phyloP scores from a whole-genome alignment of 2,888 invertebrate species.

The Blera fallax region DNA sequence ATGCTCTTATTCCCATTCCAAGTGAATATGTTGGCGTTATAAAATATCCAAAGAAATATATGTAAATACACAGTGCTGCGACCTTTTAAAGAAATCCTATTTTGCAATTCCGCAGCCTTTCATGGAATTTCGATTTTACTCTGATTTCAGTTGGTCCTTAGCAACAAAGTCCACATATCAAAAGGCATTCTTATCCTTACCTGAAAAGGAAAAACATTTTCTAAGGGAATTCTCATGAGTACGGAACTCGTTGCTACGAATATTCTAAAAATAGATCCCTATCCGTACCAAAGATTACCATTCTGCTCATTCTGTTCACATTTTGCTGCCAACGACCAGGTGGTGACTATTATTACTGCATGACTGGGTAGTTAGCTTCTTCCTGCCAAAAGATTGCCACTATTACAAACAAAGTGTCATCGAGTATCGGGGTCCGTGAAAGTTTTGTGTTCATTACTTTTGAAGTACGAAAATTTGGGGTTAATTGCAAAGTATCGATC shows the following conservation, averaged over 20 bases:
- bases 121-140: neutral
- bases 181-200: neutral
- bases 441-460: conserved; percentile 18
- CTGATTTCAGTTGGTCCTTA: neutral
- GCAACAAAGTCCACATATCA: neutral
- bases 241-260: neutral
- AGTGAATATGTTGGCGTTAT: neutral
- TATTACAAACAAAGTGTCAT: neutral
- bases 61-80: neutral
- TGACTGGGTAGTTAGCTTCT: neutral
- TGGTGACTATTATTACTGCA: neutral
- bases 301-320: neutral
- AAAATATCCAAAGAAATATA: neutral
- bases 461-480: conserved; percentile 17
- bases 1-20: neutral
- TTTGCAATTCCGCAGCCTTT: neutral
- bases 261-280: neutral
- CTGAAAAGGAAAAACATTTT: neutral
- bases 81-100: neutral
- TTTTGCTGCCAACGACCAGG: neutral
- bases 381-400: neutral
- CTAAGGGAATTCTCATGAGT: neutral
- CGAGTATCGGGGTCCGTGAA: conserved; percentile 27
- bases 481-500: conserved; percentile 67
- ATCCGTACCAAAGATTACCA: neutral